Conservation (phyloP, 2,797 vertebrate species). For the Tympanoctomys barrerae region DNA sequence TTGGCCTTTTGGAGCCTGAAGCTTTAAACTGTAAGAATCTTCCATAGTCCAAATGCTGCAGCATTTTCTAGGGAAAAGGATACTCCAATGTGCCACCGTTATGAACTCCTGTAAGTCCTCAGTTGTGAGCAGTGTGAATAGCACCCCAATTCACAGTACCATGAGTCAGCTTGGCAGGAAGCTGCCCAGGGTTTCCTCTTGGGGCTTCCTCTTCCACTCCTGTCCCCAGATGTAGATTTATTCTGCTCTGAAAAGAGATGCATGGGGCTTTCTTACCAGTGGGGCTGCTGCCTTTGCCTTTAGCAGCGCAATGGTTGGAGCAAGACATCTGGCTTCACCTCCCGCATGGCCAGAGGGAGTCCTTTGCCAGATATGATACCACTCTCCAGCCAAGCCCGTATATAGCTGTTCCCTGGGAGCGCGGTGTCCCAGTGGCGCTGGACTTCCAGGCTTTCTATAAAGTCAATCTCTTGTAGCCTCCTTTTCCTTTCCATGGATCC, state of each 20-base stretch:
- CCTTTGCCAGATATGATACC: background rate
- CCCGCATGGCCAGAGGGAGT: background rate
- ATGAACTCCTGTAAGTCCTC: background rate
- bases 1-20: background rate
- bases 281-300: background rate
- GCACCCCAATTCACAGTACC: background rate
- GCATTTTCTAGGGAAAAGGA: background rate
- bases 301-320: fast-evolving
- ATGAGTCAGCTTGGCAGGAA: background rate
- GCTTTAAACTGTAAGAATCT: background rate
- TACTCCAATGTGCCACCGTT: background rate
- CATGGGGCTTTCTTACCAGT: background rate
- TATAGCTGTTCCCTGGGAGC: fast-evolving
- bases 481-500: background rate
- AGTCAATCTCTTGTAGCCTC: background rate
- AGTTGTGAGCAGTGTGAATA: background rate
- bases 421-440: too few species aligned
- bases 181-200: background rate
- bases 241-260: background rate
- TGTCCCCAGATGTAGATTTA: background rate
- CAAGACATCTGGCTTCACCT: background rate
- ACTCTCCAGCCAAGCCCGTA: background rate
- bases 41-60: background rate
- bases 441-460: background rate
- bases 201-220: fast-evolving